Evolutionary conservation across 2,113 vertebrate genomes (phyloP), one percentile per base, ranked within the genome.

Genomic region (Vanacampus margaritifer): DNA sequence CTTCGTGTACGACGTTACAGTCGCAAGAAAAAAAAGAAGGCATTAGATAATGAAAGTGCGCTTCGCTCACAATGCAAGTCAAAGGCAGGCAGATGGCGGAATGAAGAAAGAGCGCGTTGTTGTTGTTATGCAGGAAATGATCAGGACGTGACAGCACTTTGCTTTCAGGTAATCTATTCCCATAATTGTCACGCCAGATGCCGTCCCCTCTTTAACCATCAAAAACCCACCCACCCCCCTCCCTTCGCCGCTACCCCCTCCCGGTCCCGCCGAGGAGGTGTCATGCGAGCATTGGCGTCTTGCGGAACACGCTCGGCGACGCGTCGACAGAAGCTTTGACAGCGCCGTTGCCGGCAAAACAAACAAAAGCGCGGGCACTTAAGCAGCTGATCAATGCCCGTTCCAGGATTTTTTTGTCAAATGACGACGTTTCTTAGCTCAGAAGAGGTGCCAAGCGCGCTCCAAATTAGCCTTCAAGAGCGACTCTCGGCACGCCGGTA

Each of bases 381-480:
- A 84, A 87, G 88, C 74, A 87, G 82, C 79, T 88, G 89, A 91
- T 92, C 89, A 89, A 89, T 88, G 88, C 74, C 54, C 71, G 83
- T 58, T 84, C 73, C 82, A 86, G 84, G 84, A 79, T 89, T 90
- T 90, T 78, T 86, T 43, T 89, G 88, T 91, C 87, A 91, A 91
- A 87, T 90, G 85, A 91, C 85, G 81, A 86, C 74, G 76, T 84
- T 77, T 86, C 80, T 85, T 87, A 86, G 54, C 54, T 57, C 28
- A 85, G 83, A 82, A 86, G 81, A 82, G 78, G 61, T 90, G 87
- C 89, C 88, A 89, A 82, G 87, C 84, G 69, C 74, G 79, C 85
- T 91, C 85, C 87, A 92, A 91, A 91, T 91, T 90, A 90, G 87
- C 87, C 89, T 90, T 92, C 87, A 91, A 89, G 84, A 88, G 50